These are phyloP conservation scores for Formicarius rufipectus DNA, from an alignment of 2,113 vertebrate species.

Conservation along the genomic window DNA sequence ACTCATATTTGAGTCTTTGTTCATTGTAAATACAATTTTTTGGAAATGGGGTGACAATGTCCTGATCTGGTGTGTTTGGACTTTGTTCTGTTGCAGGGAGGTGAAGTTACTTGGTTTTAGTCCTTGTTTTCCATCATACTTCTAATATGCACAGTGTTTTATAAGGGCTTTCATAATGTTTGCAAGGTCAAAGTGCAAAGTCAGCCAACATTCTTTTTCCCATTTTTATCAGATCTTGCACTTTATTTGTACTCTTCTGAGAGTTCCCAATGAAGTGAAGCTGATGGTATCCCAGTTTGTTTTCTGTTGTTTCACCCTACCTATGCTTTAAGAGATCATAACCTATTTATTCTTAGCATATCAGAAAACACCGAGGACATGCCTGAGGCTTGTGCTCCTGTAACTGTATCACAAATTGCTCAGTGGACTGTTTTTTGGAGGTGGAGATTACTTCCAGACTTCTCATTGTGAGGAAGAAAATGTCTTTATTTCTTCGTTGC, in stretches of 20 bases:
- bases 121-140: neutral
- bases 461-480: neutral
- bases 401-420: neutral
- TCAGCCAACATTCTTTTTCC: neutral
- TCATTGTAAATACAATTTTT: neutral
- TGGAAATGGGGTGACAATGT: neutral
- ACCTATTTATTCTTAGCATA: neutral
- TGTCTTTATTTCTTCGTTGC: neutral
- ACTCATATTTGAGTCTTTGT: neutral
- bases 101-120: neutral
- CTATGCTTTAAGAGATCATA: neutral
- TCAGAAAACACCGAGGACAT: neutral
- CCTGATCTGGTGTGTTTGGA: neutral
- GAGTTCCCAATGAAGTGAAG: neutral
- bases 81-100: neutral
- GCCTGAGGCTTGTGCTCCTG: neutral
- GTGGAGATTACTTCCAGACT: neutral
- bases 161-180: neutral
- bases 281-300: neutral
- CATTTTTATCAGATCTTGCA: neutral
- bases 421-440: neutral
- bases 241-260: neutral
- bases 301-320: neutral
- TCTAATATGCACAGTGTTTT: neutral
- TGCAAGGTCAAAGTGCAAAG: neutral